Conservation (phyloP, 2,888 invertebrate genomes). For the Drosophila monieri region DNA sequence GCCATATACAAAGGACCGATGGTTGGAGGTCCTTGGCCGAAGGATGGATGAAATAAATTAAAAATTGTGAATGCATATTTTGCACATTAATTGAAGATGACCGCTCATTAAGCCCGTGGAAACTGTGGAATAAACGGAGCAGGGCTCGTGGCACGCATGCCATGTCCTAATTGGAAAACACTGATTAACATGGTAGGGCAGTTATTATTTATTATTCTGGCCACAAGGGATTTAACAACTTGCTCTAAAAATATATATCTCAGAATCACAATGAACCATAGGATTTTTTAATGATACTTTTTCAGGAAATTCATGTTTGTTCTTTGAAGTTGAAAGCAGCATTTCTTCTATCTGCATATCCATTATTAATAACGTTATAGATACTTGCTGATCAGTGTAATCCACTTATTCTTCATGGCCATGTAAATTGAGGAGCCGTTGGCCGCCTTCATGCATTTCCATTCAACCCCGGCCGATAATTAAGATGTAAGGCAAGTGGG, state of each 20-base stretch:
- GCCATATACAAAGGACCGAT: conserved; percentile 2
- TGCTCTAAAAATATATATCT: too few relatives aligned
- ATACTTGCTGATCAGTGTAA: conserved; percentile 29
- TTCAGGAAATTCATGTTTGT: too few relatives aligned
- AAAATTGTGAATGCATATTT: conserved; percentile 51
- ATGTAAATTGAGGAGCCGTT: conserved; percentile 43
- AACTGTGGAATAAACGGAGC: conserved; percentile 44
- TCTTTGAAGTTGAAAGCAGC: too few relatives aligned
- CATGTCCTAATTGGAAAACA: conserved; percentile 47
- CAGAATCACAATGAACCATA: too few relatives aligned
- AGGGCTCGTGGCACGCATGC: conserved; percentile 48
- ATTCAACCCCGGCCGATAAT: conserved; percentile 43
- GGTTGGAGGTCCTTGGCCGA: conserved; percentile 2
- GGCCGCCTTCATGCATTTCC: conserved; percentile 39
- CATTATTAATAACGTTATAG: too few relatives aligned
- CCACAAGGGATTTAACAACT: too few relatives aligned
- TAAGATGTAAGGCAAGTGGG: conserved; percentile 50
- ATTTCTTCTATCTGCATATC: too few relatives aligned
- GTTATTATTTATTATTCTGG: too few relatives aligned
- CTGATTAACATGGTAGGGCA: conserved; percentile 3
- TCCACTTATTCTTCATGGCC: conserved; percentile 38
- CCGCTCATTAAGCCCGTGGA: conserved; percentile 47
- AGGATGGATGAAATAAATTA: conserved; percentile 45
- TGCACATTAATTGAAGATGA: conserved; percentile 55
- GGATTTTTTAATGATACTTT: too few relatives aligned